Evolutionary conservation across 1,140 invertebrate species (phyloP), one percentile per base, ranked within the genome.

Genomic region (Hestina assimilis): DNA sequence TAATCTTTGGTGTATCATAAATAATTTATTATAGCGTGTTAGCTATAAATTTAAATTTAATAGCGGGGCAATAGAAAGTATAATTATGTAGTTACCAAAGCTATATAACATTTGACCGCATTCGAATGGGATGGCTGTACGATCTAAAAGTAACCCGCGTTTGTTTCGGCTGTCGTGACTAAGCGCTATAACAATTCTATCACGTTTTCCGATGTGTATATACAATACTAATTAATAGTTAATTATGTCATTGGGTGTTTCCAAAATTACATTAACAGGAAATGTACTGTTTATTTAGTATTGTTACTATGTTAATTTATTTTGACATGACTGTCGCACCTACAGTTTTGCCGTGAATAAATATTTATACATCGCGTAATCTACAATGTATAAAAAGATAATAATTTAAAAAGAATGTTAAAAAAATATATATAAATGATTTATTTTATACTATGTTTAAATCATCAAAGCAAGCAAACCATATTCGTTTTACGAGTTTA

Each of bases 81-180:
- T 75, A 79, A 76, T 83, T 79, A 77, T 59, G 54, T 60, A 66
- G 68, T 70, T 69, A 59, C 51, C 51, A 59, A 45, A 51, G 51
- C 54, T 50, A 61, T 47, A 65, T 65, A 77, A 69, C 68, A 67
- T 71, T 69, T 67, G 51, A 69, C 64, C 68, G 62, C 71, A 75
- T 72, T 76, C 59, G 63, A 65, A 50, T 59, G 58, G 65, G 74
- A 70, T 68, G 59, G 60, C 57, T 46, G 57, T 58, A 62, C 15
- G 41, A 41, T 35, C 54, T 45, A 56, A 48, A 56, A 58, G 50
- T 71, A 59, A 64, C 52, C 66, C 55, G 61, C 63, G 63, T 58
- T 53, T 52, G 45, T 67, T 58, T 42, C 40, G 58, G 40, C 43
- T 63, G 35, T 63, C 61, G 74, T 79, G 73, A 77, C 78, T 47